phyloP scores from a whole-genome alignment of 2,113 vertebrate species.

The Odocoileus hemionus region DNA sequence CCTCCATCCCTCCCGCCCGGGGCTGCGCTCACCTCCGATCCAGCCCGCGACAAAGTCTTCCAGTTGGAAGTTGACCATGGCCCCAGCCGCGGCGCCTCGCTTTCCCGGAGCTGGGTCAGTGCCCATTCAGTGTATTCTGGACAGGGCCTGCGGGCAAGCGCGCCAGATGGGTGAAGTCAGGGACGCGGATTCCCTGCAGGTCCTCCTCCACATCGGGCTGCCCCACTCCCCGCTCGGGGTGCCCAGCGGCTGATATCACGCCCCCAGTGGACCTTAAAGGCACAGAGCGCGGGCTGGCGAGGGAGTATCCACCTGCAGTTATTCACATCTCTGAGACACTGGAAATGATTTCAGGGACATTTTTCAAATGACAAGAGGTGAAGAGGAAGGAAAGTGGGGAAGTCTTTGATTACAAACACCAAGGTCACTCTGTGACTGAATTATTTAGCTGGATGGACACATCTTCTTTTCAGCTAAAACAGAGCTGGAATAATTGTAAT shows the following conservation, averaged over 20 bases:
- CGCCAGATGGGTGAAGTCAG: not conserved
- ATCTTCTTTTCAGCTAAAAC: not conserved
- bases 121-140: not conserved
- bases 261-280: constrained; percentile 70
- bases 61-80: constrained; percentile 70
- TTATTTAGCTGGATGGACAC: not conserved
- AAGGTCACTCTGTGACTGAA: not conserved
- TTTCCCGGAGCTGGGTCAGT: not conserved
- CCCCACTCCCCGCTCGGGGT: not conserved
- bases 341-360: not conserved
- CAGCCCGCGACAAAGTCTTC: constrained; percentile 83
- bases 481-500: not conserved
- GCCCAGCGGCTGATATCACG: constrained; percentile 41
- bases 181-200: not conserved
- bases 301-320: not conserved
- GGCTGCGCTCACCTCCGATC: constrained; percentile 78
- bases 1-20: not conserved
- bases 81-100: not conserved
- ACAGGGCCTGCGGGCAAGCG: not conserved
- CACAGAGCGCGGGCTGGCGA: not conserved
- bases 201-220: not conserved
- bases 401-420: not conserved
- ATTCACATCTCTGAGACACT: not conserved
- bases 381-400: not conserved
- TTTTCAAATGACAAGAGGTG: not conserved